These are phyloP conservation scores for Tinamus major DNA, from an alignment of 2,797 vertebrate species.

Conservation along the genomic window DNA sequence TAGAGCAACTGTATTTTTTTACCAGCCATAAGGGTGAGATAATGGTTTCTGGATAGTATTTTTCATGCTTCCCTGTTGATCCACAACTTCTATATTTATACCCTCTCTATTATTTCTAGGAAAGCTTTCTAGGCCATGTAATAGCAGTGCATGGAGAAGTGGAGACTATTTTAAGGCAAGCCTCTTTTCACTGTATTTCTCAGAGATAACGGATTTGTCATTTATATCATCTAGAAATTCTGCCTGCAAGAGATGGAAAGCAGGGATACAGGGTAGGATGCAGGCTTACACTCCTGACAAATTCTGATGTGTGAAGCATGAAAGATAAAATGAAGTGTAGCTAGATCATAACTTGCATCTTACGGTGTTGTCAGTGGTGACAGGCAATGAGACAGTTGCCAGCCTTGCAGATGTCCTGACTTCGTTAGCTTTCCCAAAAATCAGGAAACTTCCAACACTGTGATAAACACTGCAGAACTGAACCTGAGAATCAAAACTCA, in stretches of 20 bases:
- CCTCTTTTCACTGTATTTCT: not conserved
- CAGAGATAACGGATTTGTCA: not conserved
- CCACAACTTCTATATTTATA: not conserved
- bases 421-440: not conserved
- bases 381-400: not conserved
- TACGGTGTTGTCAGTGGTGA: fast-evolving
- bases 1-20: not conserved
- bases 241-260: not conserved
- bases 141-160: not conserved
- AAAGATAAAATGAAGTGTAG: fast-evolving
- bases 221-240: not conserved
- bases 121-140: not conserved
- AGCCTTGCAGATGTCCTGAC: fast-evolving
- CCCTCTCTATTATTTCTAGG: not conserved
- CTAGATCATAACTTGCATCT: fast-evolving
- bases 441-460: not conserved
- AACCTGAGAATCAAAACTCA: not conserved
- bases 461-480: not conserved
- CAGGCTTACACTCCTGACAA: not conserved
- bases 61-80: not conserved
- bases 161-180: not conserved
- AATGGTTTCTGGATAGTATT: not conserved
- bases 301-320: too few relatives aligned
- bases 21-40: not conserved
- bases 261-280: not conserved